phyloP scores from a whole-genome alignment of 2,888 invertebrate species.

The Anoncus sp. region DNA sequence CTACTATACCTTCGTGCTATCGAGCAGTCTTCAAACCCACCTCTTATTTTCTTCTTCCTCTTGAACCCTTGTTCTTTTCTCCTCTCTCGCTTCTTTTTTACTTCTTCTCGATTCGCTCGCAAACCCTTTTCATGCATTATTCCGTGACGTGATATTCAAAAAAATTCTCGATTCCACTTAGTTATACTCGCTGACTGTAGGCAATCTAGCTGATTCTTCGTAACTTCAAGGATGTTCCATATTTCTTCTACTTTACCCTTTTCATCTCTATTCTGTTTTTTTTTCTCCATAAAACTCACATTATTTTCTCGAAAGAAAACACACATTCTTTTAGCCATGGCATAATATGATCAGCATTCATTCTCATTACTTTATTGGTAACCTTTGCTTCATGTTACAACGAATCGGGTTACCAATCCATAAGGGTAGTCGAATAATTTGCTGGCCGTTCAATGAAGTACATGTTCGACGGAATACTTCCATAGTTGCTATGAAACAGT shows the following conservation, averaged over 20 bases:
- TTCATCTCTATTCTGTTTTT: neutral
- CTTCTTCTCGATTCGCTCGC: too few relatives aligned
- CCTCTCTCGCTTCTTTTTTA: neutral
- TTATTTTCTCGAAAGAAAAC: neutral
- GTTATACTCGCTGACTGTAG: neutral
- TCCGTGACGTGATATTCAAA: conserved; percentile 24
- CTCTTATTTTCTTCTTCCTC: conserved; percentile 9
- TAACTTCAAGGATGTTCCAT: conserved; percentile 1
- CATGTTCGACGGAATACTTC: conserved; percentile 7
- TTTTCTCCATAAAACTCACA: neutral
- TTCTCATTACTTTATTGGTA: too few relatives aligned
- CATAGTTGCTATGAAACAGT: neutral
- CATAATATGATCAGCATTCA: too few relatives aligned
- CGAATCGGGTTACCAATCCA: neutral
- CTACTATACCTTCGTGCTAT: conserved; percentile 32
- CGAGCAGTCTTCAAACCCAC: conserved; percentile 18
- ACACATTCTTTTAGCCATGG: too few relatives aligned
- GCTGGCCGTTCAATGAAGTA: neutral
- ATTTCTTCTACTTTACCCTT: neutral
- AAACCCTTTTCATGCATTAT: conserved; percentile 19
- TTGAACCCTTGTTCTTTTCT: neutral
- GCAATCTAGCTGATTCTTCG: neutral
- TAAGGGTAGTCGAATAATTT: neutral
- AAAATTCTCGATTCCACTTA: conserved; percentile 6
- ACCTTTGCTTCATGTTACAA: neutral